phyloP scores from a whole-genome alignment of 2,797 vertebrate species.

The Sciurus vulgaris region DNA sequence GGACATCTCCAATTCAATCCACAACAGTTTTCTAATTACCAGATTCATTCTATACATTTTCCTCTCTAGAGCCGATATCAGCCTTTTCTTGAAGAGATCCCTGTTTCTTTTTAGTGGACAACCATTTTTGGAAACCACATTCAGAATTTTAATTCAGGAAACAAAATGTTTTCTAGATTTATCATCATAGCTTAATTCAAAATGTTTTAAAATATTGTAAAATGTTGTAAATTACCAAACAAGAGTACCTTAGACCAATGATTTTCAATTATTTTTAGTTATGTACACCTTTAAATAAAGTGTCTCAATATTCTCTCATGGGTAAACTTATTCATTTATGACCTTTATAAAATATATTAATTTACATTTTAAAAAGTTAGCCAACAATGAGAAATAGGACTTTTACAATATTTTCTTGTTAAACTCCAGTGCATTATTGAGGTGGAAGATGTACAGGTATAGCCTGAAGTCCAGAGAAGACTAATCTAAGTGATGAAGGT shows the following conservation, averaged over 20 bases:
- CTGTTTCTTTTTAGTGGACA: not conserved
- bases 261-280: not conserved
- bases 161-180: not conserved
- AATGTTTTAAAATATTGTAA: conserved; percentile 16
- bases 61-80: not conserved
- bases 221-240: conserved; percentile 7
- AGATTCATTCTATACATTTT: not conserved
- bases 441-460: rapidly evolving
- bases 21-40: not conserved
- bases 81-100: not conserved
- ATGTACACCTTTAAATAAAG: not conserved
- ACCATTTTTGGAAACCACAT: not conserved
- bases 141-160: not conserved
- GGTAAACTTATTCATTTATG: not conserved
- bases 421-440: not conserved
- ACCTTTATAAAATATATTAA: not conserved
- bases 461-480: not conserved
- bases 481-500: not conserved
- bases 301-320: not conserved
- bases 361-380: not conserved
- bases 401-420: not conserved
- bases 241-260: not conserved
- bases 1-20: too few species aligned
- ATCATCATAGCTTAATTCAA: not conserved
- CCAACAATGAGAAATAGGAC: not conserved